Percentiles rank a stretch among this genome's conserved stretches.
These are phyloP conservation scores for Pseudanteris insignis DNA, from an alignment of 2,888 invertebrate species.

Conservation along the genomic window DNA sequence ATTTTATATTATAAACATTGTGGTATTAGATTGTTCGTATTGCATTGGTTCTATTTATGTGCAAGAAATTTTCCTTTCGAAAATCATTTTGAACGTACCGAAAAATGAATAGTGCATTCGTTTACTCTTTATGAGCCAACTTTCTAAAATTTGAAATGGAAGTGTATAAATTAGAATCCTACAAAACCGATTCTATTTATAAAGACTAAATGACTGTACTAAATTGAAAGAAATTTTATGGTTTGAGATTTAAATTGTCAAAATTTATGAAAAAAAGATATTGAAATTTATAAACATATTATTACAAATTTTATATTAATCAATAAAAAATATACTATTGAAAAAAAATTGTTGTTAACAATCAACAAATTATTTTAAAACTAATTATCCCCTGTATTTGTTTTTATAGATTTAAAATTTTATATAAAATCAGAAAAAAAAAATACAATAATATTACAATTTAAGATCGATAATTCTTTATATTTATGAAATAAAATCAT, in stretches of 20 bases:
- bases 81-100: constrained; percentile 17
- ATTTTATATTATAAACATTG: constrained; percentile 15
- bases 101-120: constrained; percentile 7
- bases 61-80: neutral
- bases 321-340: constrained; percentile 15
- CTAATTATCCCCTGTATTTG: too few species aligned
- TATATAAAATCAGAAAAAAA: too few species aligned
- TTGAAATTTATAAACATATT: constrained; percentile 25
- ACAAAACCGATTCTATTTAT: too few species aligned
- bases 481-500: too few species aligned
- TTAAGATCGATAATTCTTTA: too few species aligned
- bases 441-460: too few species aligned
- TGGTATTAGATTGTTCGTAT: constrained; percentile 14
- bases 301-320: constrained; percentile 27
- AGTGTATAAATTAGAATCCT: too few species aligned
- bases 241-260: constrained; percentile 16
- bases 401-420: too few species aligned
- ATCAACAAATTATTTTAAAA: too few species aligned
- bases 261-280: constrained; percentile 24
- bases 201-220: constrained; percentile 14
- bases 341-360: too few species aligned
- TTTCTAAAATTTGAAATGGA: too few species aligned
- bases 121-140: constrained; percentile 25
- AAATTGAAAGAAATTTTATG: constrained; percentile 13
- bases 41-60: neutral